Percentiles rank a stretch among this genome's conserved stretches.
Evolutionary conservation across 2,888 invertebrate species (phyloP).

Genomic region (Dioctria linearis): DNA sequence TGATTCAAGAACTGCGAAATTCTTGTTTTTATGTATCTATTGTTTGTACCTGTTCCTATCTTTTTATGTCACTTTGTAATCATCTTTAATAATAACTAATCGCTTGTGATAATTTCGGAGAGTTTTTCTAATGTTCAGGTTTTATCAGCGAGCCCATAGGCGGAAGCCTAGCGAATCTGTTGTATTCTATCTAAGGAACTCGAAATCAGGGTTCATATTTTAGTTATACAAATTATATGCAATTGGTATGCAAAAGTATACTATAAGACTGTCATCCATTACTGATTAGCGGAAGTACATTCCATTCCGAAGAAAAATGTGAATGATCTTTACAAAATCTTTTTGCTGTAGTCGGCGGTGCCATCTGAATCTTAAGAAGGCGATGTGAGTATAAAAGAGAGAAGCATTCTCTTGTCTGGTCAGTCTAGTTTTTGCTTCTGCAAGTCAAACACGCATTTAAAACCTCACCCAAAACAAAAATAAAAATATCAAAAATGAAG

Average conservation of each 20-base stretch:
- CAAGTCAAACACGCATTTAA: not conserved
- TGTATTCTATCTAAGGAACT: not conserved
- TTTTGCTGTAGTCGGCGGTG: slow-evolving; percentile 8
- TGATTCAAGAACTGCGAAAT: slow-evolving; percentile 4
- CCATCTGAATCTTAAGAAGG: slow-evolving; percentile 38
- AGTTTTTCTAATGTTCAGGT: too few relatives aligned
- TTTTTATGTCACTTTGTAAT: slow-evolving; percentile 15
- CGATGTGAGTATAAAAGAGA: slow-evolving; percentile 27
- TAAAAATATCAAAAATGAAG: slow-evolving; percentile 61
- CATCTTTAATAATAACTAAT: slow-evolving; percentile 25
- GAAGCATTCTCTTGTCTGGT: slow-evolving; percentile 17
- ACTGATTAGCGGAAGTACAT: slow-evolving; percentile 5
- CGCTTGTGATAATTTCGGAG: not conserved
- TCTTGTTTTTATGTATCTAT: slow-evolving; percentile 28
- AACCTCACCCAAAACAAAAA: not conserved
- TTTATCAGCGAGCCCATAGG: too few relatives aligned
- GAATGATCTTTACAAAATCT: slow-evolving; percentile 25
- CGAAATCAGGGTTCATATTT: not conserved
- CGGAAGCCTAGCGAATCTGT: too few relatives aligned
- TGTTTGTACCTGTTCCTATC: not conserved
- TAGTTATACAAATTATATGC: not conserved
- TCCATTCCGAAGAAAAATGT: not conserved
- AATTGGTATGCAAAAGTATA: not conserved
- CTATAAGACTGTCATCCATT: not conserved
- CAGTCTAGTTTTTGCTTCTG: slow-evolving; percentile 15